Evolutionary conservation across 2,113 vertebrate genomes (phyloP), one percentile per base, ranked within the genome.

Genomic region (Epinephelus cyanopodus): DNA sequence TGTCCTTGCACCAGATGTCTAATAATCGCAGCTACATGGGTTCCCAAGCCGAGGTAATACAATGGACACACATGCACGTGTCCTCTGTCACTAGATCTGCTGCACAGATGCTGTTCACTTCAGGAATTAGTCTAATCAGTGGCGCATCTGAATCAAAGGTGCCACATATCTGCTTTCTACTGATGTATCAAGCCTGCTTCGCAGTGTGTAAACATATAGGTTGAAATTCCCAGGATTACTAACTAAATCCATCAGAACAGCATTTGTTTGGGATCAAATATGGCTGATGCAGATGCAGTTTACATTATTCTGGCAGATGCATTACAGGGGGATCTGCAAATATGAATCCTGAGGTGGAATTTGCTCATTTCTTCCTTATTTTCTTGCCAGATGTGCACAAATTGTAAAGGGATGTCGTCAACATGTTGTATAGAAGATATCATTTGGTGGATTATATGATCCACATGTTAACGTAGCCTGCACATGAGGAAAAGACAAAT

Each of bases 1-100:
- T 12, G 54, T 78, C 39, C 71, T 66, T n/a, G 74, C 48, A 87
- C 77, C 94, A 95, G 93, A 94, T 94, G 94, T 92, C 86, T 89
- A 84, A 92, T 92, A 92, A 92, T 89, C 78, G 52, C 77, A 53
- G 62, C 54, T 60, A 65, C 85, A 75, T 71, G 5, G 39, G 66
- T 77, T 86, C 75, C 67, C 68, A 82, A 89, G 77, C 77, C 77
- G 71, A 11, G 53, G 62, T n/a, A 79, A 79, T 68, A 67, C 68
- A 56, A 66, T 25, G 29, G 62, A 63, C 85, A 80, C 71, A 53
- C 42, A 1, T 17, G 74, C 58, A 47, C 50, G 25, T 53, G 52
- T 89, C 71, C 63, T 33, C 74, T 29, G 75, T 65, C 42, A 14
- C 37, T 25, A 19, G 77, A 67, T 81, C 53, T 47, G 79, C 61